Base-by-base conservation (phyloP, 2,113 vertebrate species). In the Emydura subglobosa region DNA sequence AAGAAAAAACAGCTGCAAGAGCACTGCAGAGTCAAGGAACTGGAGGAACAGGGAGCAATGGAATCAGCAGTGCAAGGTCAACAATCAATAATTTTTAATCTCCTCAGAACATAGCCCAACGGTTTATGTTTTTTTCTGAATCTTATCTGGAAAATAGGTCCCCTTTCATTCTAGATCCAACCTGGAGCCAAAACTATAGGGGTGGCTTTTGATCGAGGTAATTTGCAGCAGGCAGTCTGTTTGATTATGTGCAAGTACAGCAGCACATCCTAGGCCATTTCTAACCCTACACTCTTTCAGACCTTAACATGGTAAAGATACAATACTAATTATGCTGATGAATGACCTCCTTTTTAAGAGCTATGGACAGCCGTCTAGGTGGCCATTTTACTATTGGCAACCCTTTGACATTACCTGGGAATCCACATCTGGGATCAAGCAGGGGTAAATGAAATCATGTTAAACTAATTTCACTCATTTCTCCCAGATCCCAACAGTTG, bases 401-500 rank as follows among this genome's bases (percentile, higher is more conserved):
- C 24, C 47, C 85, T 92, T 54, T 74, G 51, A 88, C 49, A 72
- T 78, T 82, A 83, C 44, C 42, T 90, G 31, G 34, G 54, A 61
- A 51, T 44, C 91, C 88, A 65, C 44, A 79, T n/a, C 57, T 86
- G 49, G 22, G 84, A 24, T 96, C 85, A 87, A 91, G 12, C 42
- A 93, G 39, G n/a, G 49, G 57, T 6, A 86, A 79, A 57, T 42
- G 25, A 44, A 91, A 11, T 80, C 91, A 12, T 5, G 81, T 51
- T 88, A 72, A 97, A 92, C 57, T 57, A 54, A 92, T 84, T 95
- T 34, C 55, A 88, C 61, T 82, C 59, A 31, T 83, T 91, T 55
- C 76, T 84, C 61, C 87, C 86, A 59, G 84, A n/a, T 83, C 44
- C 50, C 17, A 47, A n/a, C 16, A 19, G 34, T 17, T 68, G 65